Percentiles rank a stretch among this genome's conserved stretches.
These are phyloP conservation scores for Pachyrhynchus sulphureomaculatus DNA, from an alignment of 1,140 invertebrate species.

Conservation along the genomic window DNA sequence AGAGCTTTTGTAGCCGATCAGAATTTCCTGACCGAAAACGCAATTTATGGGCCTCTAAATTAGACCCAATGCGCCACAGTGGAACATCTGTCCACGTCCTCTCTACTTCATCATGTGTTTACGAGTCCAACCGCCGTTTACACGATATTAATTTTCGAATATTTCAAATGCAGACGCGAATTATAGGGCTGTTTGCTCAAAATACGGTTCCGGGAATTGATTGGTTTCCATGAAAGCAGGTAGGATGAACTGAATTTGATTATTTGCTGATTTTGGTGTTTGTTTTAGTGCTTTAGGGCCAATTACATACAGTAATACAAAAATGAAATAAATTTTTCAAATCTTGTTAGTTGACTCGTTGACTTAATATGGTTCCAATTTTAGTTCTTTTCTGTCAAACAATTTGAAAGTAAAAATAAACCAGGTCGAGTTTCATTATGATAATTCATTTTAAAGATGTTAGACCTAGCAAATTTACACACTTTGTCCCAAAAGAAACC, in stretches of 20 bases:
- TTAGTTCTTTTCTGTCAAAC: too few relatives aligned
- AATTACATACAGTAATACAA: too few relatives aligned
- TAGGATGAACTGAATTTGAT: neutral
- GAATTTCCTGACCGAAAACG: constrained; percentile 34
- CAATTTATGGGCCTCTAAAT: constrained; percentile 37
- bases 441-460: too few relatives aligned
- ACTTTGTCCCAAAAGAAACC: too few relatives aligned
- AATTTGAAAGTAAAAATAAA: too few relatives aligned
- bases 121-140: constrained; percentile 19
- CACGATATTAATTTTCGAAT: constrained; percentile 19
- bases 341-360: too few relatives aligned
- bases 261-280: neutral
- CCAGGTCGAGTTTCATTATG: too few relatives aligned
- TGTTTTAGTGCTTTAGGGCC: too few relatives aligned
- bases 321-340: too few relatives aligned
- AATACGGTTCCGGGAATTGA: constrained; percentile 1
- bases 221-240: neutral
- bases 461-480: too few relatives aligned
- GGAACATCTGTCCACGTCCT: constrained; percentile 32
- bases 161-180: constrained; percentile 14
- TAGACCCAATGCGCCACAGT: constrained; percentile 26
- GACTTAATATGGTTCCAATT: too few relatives aligned
- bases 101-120: constrained; percentile 23
- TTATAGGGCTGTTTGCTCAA: neutral
- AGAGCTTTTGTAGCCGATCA: constrained; percentile 41